Evolutionary conservation across 1,140 invertebrate genomes (phyloP).

Genomic region (Portunus trituberculatus): DNA sequence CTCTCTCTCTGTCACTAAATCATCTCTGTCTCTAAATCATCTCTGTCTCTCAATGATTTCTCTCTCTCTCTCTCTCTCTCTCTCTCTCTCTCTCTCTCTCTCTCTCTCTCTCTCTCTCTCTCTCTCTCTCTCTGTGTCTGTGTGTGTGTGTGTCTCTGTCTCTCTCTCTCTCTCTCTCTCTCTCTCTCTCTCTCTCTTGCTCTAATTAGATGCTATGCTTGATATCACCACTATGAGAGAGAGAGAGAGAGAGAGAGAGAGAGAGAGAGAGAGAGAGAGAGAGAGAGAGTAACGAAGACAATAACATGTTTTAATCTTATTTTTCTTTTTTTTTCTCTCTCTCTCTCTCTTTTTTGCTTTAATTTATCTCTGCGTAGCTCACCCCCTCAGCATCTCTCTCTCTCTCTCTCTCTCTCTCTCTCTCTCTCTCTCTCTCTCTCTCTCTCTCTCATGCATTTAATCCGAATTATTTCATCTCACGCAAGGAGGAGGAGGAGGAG

Average conservation of each 20-base stretch:
- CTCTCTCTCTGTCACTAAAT: neutral
- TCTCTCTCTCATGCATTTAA: neutral
- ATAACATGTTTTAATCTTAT: no score
- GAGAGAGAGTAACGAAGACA: no score
- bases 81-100: neutral
- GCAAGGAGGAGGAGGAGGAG: conserved; percentile 23
- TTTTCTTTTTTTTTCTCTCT: no score
- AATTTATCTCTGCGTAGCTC: neutral
- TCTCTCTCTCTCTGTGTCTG: no score
- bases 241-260: no score
- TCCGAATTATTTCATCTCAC: no score
- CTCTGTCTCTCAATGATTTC: neutral
- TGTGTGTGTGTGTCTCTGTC: neutral
- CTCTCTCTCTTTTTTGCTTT: no score
- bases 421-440: neutral
- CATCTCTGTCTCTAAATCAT: no score
- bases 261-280: no score
- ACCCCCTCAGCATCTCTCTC: neutral
- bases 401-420: neutral
- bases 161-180: neutral
- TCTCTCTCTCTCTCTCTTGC: neutral
- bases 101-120: neutral
- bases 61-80: neutral
- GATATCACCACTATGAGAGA: no score
- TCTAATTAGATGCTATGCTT: no score